Percentiles rank a stretch among this genome's conserved stretches.
Evolutionary conservation across 64 coral and sea anemone species (phyloP).

Genomic region (Anthopleura sola): DNA sequence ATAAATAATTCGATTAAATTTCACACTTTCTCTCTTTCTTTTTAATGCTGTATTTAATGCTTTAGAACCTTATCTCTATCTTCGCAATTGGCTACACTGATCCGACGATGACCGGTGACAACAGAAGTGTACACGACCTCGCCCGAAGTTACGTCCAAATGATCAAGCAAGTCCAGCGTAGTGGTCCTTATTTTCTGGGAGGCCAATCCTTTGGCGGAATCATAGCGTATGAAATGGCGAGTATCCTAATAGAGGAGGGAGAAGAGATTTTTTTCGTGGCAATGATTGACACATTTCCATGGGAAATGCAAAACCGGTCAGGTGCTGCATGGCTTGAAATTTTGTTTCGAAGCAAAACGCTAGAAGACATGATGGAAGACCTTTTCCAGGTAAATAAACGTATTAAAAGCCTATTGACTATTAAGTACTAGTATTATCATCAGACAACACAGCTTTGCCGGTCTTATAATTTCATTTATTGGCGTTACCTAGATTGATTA

Average conservation of each 20-base stretch:
- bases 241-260: constrained; percentile 40
- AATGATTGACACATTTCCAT: constrained; percentile 79
- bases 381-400: constrained; percentile 47
- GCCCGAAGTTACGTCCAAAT: constrained; percentile 58
- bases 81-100: constrained; percentile 78
- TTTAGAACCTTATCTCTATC: constrained; percentile 51
- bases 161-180: constrained; percentile 51
- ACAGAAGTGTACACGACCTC: constrained; percentile 48
- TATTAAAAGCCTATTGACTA: not conserved
- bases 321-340: constrained; percentile 53
- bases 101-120: constrained; percentile 53
- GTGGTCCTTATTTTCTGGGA: constrained; percentile 67
- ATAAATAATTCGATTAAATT: too few species aligned
- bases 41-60: not conserved
- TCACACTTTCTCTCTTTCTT: too few species aligned
- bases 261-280: constrained; percentile 63
- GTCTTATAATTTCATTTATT: too few species aligned
- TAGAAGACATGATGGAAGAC: constrained; percentile 46
- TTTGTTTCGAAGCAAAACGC: constrained; percentile 41
- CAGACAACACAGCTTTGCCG: too few species aligned
- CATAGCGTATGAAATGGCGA: constrained; percentile 78
- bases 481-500: too few species aligned
- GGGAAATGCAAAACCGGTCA: constrained; percentile 65
- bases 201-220: constrained; percentile 76
- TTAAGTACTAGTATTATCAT: too few species aligned